A percentile compares a stretch with the other conserved stretches of the same genome.
Evolutionary conservation across 2,797 vertebrate species (phyloP).

Genomic region (Helarctos malayanus): DNA sequence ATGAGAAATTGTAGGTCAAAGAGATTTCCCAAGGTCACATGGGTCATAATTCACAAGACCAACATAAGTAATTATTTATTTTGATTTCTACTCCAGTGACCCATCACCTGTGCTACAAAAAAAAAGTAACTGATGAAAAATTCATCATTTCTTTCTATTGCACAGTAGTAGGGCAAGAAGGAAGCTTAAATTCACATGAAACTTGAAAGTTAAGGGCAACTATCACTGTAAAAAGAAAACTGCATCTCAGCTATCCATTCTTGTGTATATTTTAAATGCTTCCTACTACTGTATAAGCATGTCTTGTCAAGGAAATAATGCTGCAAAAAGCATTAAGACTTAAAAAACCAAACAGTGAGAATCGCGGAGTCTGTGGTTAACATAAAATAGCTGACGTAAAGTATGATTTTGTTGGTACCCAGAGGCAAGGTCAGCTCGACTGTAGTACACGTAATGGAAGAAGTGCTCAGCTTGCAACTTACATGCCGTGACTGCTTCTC

Average conservation of each 20-base stretch:
- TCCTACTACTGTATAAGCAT: constrained; percentile 62
- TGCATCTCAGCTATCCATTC: constrained; percentile 64
- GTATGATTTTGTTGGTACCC: constrained; percentile 80
- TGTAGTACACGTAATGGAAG: constrained; percentile 83
- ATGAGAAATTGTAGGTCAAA: not conserved
- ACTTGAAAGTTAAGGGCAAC: constrained; percentile 69
- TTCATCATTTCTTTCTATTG: constrained; percentile 40
- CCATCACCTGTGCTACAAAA: constrained; percentile 38
- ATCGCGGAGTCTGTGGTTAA: constrained; percentile 72
- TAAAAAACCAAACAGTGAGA: constrained; percentile 73
- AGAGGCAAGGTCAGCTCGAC: constrained; percentile 88
- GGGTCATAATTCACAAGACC: not conserved
- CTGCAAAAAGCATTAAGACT: constrained; percentile 59
- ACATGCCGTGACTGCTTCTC: constrained; percentile 81
- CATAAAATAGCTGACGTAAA: constrained; percentile 78
- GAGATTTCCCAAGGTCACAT: not conserved
- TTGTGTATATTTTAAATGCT: constrained; percentile 48
- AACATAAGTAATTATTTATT: constrained; percentile 57
- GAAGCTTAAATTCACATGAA: constrained; percentile 72
- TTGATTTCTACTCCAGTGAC: constrained; percentile 55
- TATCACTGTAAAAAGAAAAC: constrained; percentile 73
- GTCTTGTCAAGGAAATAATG: constrained; percentile 77
- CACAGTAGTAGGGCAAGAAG: constrained; percentile 72
- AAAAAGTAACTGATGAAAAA: constrained; percentile 67
- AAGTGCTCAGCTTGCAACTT: constrained; percentile 83